Percentiles rank a stretch among this genome's conserved stretches.
Conservation (phyloP, 2,888 invertebrate species). For the Epirrhoe tristata region DNA sequence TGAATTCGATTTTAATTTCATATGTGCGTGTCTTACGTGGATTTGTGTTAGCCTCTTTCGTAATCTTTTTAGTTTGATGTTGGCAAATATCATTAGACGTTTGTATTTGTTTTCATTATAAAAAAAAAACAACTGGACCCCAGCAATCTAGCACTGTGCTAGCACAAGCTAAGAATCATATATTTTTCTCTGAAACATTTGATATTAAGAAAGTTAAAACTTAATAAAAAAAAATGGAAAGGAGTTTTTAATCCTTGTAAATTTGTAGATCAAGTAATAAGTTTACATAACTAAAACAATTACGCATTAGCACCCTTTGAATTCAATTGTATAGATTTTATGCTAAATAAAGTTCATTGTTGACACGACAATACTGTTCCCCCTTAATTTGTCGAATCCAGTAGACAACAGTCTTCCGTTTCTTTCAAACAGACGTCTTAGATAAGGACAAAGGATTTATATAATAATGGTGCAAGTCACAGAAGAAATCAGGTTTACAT, state of each 20-base stretch:
- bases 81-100: too few species aligned
- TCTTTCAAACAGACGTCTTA: slow-evolving; percentile 63
- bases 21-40: slow-evolving; percentile 20
- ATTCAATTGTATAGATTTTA: slow-evolving; percentile 60
- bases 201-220: too few species aligned
- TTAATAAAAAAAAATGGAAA: too few species aligned
- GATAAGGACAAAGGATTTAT: slow-evolving; percentile 58
- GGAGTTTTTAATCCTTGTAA: too few species aligned
- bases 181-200: too few species aligned
- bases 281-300: slow-evolving; percentile 30
- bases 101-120: too few species aligned
- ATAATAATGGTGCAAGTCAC: slow-evolving; percentile 46
- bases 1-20: slow-evolving; percentile 36
- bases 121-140: too few species aligned
- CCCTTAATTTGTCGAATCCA: slow-evolving; percentile 69
- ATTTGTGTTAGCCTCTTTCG: slow-evolving; percentile 8
- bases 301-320: slow-evolving; percentile 61
- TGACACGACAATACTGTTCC: slow-evolving; percentile 59
- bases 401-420: slow-evolving; percentile 76
- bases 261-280: not conserved
- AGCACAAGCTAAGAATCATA: too few species aligned
- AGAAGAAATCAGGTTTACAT: slow-evolving; percentile 20
- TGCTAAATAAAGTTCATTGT: slow-evolving; percentile 76
- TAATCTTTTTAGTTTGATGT: slow-evolving; percentile 12
- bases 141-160: too few species aligned